Conservation (phyloP, 2,888 invertebrate genomes). For the Chaetogeoica ovagalla region DNA sequence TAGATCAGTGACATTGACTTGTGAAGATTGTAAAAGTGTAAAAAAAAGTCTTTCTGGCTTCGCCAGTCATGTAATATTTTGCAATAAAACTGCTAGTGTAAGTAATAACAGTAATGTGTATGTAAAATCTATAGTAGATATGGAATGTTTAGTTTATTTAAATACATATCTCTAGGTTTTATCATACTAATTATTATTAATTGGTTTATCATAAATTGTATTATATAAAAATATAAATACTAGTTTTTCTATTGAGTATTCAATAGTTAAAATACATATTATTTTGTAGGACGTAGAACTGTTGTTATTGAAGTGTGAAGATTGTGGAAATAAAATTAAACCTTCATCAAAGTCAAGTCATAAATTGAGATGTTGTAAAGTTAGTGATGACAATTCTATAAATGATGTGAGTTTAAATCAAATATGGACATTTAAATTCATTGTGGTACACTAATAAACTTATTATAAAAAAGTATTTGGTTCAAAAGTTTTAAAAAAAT, state of each 20-base stretch:
- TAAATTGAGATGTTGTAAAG: conserved; percentile 31
- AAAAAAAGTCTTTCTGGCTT: conserved; percentile 53
- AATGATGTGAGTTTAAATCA: conserved; percentile 14
- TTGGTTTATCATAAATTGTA: not conserved
- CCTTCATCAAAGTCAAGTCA: conserved; percentile 28
- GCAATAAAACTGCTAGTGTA: conserved; percentile 47
- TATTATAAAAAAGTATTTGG: too few species aligned
- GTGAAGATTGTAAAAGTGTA: conserved; percentile 52
- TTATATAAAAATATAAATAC: not conserved
- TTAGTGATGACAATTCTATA: not conserved
- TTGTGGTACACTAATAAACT: too few species aligned
- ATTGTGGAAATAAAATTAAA: conserved; percentile 37
- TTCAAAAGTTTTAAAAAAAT: too few species aligned
- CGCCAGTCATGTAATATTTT: conserved; percentile 54
- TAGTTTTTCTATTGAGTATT: not conserved
- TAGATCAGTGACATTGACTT: conserved; percentile 40
- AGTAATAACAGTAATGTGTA: not conserved
- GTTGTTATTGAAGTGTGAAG: conserved; percentile 9
- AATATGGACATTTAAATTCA: not conserved
- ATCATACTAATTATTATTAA: too few species aligned
- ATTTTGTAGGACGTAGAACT: conserved; percentile 21
- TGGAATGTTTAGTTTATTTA: too few species aligned
- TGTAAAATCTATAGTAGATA: not conserved
- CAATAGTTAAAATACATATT: not conserved
- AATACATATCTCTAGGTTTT: too few species aligned